Evolutionary conservation across 2,888 invertebrate species (phyloP).

Genomic region (Aspidiotus rigidus): DNA sequence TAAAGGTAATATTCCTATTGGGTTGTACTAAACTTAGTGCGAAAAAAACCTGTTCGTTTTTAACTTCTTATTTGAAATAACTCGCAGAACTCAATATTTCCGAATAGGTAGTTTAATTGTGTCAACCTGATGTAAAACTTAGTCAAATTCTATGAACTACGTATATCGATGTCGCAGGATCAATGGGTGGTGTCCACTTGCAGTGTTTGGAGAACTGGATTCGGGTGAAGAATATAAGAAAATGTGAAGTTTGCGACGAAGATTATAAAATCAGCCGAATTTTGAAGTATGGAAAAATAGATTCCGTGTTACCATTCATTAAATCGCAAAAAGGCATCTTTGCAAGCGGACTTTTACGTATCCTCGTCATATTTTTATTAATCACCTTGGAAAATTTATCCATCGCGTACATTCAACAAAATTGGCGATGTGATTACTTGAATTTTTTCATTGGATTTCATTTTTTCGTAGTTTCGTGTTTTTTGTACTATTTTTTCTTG

Average conservation of each 20-base stretch:
- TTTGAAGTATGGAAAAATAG: constrained; percentile 13
- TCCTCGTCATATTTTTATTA: constrained; percentile 1
- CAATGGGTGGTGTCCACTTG: constrained; percentile 24
- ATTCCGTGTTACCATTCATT: constrained; percentile 13
- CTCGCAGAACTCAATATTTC: too few relatives aligned
- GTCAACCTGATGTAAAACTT: too few relatives aligned
- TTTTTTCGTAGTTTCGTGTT: constrained; percentile 16
- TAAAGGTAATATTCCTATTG: constrained; percentile 4
- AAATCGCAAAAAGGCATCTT: neutral
- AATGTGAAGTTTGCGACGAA: constrained; percentile 23
- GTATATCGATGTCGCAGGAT: constrained; percentile 5
- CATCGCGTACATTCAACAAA: neutral
- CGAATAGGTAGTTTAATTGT: too few relatives aligned
- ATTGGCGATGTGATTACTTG: neutral
- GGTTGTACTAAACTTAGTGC: neutral
- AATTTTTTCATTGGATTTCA: constrained; percentile 12
- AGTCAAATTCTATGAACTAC: too few relatives aligned
- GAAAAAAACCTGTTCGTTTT: neutral
- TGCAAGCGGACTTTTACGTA: neutral
- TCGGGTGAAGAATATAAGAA: constrained; percentile 22
- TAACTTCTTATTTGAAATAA: too few relatives aligned
- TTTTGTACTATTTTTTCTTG: constrained; percentile 20
- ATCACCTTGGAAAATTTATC: constrained; percentile 1
- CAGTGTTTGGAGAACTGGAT: constrained; percentile 23
- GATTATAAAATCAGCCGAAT: constrained; percentile 20